Evolutionary conservation across 2,113 vertebrate species (phyloP), one percentile per base, ranked within the genome.

Genomic region (Nothoprocta pentlandii): DNA sequence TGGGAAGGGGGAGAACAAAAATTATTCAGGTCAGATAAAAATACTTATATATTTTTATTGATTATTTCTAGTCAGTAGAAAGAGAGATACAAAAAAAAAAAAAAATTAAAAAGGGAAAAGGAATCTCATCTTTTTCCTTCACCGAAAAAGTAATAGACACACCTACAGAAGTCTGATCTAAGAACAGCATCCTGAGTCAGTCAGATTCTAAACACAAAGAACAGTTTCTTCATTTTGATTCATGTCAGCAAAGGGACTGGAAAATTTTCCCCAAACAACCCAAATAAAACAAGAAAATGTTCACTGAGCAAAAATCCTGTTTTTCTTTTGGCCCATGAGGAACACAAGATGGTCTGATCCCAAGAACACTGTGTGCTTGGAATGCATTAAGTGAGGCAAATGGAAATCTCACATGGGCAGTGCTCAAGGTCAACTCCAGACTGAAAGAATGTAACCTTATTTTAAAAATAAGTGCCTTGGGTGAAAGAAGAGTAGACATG

Each of bases 381-480:
- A 92, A 95, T 92, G 85, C 34, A 69, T 91, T 83, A 91, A 91
- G 73, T 41, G 85, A 88, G 90, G 80, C 73, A 95, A 95, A 97
- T 32, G 69, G 69, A 87, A 95, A 93, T 87, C 83, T 90, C 90
- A 95, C 67, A 71, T 36, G 83, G 76, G 85, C 77, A 92, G 58
- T 0, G 0, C 66, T 46, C 16, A 88, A 93, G 93, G 94, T 94
- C 90, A 95, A 85, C 47, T 69, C 58, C 80, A 95, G 44, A 76
- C 80, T 87, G 86, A 79, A 95, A 87, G 93, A 95, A 93, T 87
- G 83, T 89, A 95, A 96, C 86, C 88, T 94, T 92, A 78, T 80
- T 95, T 95, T 87, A 67, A 95, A 96, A 95, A 96, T 92, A 95
- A 93, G 91, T 76, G 80, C n/a, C 71, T 70, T 2, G 26, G 69